These are phyloP conservation scores for Corythornis cristatus DNA, from an alignment of 2,113 vertebrate species.

Conservation along the genomic window DNA sequence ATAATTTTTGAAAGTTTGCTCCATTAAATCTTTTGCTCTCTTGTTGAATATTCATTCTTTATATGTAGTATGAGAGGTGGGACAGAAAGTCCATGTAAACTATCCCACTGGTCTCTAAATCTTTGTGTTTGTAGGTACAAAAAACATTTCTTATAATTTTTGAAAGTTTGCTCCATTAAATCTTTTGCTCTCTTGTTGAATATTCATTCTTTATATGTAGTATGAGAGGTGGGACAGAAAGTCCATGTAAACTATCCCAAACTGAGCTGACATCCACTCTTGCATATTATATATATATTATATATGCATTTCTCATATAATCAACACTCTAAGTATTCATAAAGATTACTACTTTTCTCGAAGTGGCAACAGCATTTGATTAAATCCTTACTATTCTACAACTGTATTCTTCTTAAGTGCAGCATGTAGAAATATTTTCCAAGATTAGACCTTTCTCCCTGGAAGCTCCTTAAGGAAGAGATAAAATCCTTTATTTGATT, in stretches of 20 bases:
- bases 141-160: background rate
- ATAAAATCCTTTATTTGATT: slow-evolving; percentile 38
- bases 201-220: background rate
- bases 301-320: background rate
- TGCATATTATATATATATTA: background rate
- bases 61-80: background rate
- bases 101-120: background rate
- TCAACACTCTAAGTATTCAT: background rate
- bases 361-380: background rate
- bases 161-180: background rate
- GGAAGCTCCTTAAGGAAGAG: slow-evolving; percentile 2
- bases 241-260: background rate
- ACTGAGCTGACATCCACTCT: background rate
- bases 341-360: background rate
- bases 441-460: background rate
- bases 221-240: background rate
- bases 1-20: background rate
- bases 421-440: background rate
- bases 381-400: background rate
- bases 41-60: background rate
- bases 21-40: background rate
- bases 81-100: background rate
- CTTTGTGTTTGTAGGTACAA: background rate
- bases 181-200: background rate
- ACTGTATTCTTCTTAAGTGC: background rate